Percentiles rank a stretch among this genome's conserved stretches.
Evolutionary conservation across 1,140 invertebrate genomes (phyloP).

Genomic region (Plectus sambesii): DNA sequence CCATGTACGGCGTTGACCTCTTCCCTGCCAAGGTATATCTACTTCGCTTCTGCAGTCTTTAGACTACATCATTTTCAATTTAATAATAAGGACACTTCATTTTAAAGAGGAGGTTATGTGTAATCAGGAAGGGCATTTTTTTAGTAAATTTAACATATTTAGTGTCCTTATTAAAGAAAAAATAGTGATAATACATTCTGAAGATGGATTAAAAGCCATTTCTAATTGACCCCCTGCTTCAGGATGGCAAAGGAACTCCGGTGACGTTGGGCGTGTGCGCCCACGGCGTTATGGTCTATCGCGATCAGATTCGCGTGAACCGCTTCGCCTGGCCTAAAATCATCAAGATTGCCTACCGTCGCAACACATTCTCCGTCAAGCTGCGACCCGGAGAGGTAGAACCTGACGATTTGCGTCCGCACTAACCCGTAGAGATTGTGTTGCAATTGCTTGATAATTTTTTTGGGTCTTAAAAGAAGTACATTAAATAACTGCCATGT

Average conservation of each 20-base stretch:
- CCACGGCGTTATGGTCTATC: conserved; percentile 82
- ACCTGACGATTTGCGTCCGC: neutral
- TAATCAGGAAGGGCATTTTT: no score
- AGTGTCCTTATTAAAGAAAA: no score
- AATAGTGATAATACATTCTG: no score
- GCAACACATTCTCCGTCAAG: conserved; percentile 96
- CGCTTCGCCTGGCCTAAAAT: conserved; percentile 99
- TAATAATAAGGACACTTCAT: no score
- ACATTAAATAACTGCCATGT: neutral
- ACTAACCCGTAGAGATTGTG: neutral
- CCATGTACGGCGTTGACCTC: conserved; percentile 81
- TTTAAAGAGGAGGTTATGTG: no score
- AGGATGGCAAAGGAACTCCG: no score
- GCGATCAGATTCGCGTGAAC: conserved; percentile 86
- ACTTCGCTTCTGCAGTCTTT: no score
- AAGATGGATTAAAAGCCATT: no score
- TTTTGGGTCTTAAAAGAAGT: conserved; percentile 1
- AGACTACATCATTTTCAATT: no score
- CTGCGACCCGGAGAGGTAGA: conserved; percentile 76
- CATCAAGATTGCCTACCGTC: conserved; percentile 94
- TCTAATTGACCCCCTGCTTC: no score
- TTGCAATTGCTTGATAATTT: neutral
- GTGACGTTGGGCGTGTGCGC: conserved; percentile 93
- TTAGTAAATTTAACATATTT: no score
- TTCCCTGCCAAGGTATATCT: conserved; percentile 79